These are phyloP conservation scores for Brachionus koreanus DNA, from an alignment of 1,140 invertebrate genomes.

Conservation along the genomic window DNA sequence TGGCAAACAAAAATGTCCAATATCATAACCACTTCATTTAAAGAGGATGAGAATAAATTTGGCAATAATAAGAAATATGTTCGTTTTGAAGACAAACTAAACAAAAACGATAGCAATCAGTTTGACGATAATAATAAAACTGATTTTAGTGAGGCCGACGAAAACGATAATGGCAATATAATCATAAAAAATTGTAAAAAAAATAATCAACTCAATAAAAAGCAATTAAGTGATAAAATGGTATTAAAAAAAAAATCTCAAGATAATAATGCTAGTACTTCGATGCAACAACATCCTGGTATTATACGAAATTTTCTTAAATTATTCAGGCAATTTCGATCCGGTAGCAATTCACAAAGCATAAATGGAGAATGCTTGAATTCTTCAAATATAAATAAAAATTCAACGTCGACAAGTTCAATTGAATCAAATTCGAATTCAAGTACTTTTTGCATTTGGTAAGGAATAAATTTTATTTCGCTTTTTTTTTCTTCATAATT, in stretches of 20 bases:
- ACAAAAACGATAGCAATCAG: constrained; percentile 10
- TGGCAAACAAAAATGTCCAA: neutral
- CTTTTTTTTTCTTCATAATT: neutral
- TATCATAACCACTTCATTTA: neutral
- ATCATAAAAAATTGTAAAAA: neutral
- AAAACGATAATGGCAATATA: neutral
- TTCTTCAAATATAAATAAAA: neutral
- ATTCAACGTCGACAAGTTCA: neutral
- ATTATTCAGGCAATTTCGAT: constrained; percentile 14
- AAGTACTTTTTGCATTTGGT: constrained; percentile 10
- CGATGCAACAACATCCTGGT: neutral
- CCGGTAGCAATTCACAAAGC: neutral
- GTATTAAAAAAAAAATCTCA: neutral
- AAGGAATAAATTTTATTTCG: neutral
- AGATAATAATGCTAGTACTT: neutral
- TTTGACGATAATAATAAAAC: neutral
- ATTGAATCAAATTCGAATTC: constrained; percentile 11
- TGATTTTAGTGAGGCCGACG: neutral
- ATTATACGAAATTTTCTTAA: neutral
- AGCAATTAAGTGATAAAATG: neutral
- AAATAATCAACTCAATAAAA: neutral
- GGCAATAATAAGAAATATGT: constrained; percentile 16
- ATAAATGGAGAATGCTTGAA: constrained; percentile 4
- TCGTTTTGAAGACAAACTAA: neutral
- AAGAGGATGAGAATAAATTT: neutral